phyloP scores from a whole-genome alignment of 2,113 vertebrate species.

The Ptilorrhoa leucosticta region DNA sequence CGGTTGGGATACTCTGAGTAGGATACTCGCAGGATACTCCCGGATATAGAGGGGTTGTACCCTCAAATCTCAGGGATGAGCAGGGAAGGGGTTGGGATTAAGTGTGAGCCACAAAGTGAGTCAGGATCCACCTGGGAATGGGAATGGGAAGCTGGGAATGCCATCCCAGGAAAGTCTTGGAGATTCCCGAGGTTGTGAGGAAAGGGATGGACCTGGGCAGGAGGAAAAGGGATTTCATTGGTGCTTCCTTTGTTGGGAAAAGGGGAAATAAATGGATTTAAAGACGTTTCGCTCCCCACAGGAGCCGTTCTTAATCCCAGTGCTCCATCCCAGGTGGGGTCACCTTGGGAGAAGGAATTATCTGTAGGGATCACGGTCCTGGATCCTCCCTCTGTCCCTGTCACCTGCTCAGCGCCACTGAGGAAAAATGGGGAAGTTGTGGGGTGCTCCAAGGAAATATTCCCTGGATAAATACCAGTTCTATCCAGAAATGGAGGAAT shows the following conservation, averaged over 20 bases:
- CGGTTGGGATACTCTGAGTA: fast-evolving
- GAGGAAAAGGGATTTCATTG: background rate
- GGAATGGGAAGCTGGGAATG: background rate
- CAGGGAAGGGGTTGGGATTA: background rate
- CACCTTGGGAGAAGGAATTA: background rate
- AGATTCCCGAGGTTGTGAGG: fast-evolving
- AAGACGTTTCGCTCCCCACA: background rate
- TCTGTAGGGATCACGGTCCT: background rate
- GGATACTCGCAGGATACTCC: fast-evolving
- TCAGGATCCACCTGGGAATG: fast-evolving
- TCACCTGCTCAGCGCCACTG: background rate
- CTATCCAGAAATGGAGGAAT: background rate
- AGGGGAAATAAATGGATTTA: background rate
- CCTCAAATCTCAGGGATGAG: background rate
- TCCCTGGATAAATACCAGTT: background rate
- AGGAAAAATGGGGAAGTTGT: background rate
- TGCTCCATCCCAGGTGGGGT: background rate
- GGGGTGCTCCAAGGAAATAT: background rate
- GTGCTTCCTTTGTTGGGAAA: background rate
- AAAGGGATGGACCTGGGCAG: too few relatives aligned
- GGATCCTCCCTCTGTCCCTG: background rate
- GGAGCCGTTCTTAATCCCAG: fast-evolving
- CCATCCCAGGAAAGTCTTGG: background rate
- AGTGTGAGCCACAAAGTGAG: background rate
- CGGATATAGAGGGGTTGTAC: background rate